Evolutionary conservation across 2,888 invertebrate species (phyloP), one percentile per base, ranked within the genome.

Genomic region (Sarcophaga variegata): DNA sequence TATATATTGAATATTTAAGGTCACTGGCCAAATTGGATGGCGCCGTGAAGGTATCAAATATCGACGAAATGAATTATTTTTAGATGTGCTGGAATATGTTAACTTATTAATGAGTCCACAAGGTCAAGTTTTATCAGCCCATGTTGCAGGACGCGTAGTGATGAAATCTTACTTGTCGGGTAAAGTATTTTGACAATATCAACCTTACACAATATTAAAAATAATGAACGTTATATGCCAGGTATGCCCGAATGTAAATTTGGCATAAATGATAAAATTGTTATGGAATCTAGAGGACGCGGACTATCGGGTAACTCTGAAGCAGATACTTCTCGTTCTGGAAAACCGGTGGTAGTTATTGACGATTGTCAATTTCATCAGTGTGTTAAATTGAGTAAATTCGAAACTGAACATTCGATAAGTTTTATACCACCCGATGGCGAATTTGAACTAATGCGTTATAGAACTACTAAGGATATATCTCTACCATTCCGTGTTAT

Each of bases 161-260:
- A 99, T 99, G 99, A 99, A 99, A 94, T 99, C 99, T 0, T 99
- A 99, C 93, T 94, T 99, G 85, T 99, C 99, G 37, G 93, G 93
- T 93, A 86, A 89, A 88, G 37, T 17, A 62, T 47, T 59, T 10
- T 63, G 64, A 70, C 14, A 47, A 60, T 12, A 12, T 22, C 0
- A 81, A 80, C 17, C 54, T 14, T 54, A 54, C 5, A 54, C 54
- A 54, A 5, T 17, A 54, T 14, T 54, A 54, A 54, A 54, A 54
- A 54, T 54, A 54, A 54, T 54, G 54, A 54, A 54, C 5, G 54
- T 74, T 72, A 20, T 72, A 59, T 83, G 85, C 0, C 37, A 93
- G 99, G 99, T 54, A 99, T 99, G 99, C 99, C 99, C 0, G 99
- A 99, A 94, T 99, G 99, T 94, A 99, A 99, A 95, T 99, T 97